Conservation (phyloP, 1,140 invertebrate species). For the Planococcus citri region DNA sequence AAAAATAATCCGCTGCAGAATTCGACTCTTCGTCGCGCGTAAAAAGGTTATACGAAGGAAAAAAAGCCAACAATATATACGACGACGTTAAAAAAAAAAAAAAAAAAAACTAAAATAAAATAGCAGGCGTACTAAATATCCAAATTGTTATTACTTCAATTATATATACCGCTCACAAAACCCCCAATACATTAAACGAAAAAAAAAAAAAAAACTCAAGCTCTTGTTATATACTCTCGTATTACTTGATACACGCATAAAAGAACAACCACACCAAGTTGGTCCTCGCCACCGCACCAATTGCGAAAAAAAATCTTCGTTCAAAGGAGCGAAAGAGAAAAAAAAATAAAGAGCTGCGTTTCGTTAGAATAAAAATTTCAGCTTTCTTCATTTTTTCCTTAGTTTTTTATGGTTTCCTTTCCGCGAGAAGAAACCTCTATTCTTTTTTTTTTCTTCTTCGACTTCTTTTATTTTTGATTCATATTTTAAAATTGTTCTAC, state of each 20-base stretch:
- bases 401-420: background rate
- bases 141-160: conserved; percentile 13
- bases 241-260: no score
- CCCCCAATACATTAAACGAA: background rate
- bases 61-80: background rate
- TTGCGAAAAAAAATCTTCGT: background rate
- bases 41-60: no score
- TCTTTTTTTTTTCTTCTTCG: background rate
- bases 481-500: conserved; percentile 19
- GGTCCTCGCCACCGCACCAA: no score
- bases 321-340: background rate
- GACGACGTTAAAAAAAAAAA: conserved; percentile 1
- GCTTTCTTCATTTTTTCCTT: background rate
- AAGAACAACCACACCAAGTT: no score
- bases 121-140: conserved; percentile 10
- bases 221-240: no score
- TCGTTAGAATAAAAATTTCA: conserved; percentile 4
- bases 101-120: no score
- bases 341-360: background rate
- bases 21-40: no score
- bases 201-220: background rate
- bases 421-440: background rate
- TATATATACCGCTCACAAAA: background rate
- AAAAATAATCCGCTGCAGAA: no score
- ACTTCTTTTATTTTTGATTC: conserved; percentile 16